phyloP scores from a whole-genome alignment of 2,797 vertebrate species.

The Myotis myotis region DNA sequence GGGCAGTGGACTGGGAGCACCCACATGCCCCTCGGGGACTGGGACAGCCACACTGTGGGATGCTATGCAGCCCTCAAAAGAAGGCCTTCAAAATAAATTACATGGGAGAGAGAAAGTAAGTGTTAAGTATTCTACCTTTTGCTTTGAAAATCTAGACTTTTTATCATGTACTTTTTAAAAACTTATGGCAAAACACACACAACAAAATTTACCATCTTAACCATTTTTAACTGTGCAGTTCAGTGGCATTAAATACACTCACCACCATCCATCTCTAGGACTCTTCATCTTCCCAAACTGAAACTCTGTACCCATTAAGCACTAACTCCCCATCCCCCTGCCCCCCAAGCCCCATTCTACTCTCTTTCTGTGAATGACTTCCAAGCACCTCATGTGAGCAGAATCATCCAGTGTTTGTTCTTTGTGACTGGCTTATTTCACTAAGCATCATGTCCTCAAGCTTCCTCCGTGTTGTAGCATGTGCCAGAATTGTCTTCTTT shows the following conservation, averaged over 20 bases:
- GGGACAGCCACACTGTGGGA: accelerated
- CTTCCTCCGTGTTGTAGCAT: not conserved
- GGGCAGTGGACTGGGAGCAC: not conserved
- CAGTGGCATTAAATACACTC: not conserved
- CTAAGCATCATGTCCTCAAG: not conserved
- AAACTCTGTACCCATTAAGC: not conserved
- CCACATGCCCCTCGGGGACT: not conserved
- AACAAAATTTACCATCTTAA: not conserved
- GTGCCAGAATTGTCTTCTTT: not conserved
- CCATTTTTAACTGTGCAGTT: not conserved
- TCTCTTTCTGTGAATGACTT: not conserved
- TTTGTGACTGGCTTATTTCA: not conserved
- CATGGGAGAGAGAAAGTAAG: not conserved
- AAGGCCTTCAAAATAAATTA: not conserved
- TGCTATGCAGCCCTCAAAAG: not conserved
- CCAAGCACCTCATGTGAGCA: accelerated
- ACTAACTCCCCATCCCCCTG: not conserved
- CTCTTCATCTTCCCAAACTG: not conserved
- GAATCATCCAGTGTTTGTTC: not conserved
- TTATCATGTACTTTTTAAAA: not conserved
- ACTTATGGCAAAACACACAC: not conserved
- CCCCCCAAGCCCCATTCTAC: not conserved
- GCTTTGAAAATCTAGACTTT: not conserved
- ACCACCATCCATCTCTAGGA: not conserved
- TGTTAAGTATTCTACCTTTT: not conserved